Evolutionary conservation across 2,113 vertebrate species (phyloP).

Genomic region (Bubo bubo): DNA sequence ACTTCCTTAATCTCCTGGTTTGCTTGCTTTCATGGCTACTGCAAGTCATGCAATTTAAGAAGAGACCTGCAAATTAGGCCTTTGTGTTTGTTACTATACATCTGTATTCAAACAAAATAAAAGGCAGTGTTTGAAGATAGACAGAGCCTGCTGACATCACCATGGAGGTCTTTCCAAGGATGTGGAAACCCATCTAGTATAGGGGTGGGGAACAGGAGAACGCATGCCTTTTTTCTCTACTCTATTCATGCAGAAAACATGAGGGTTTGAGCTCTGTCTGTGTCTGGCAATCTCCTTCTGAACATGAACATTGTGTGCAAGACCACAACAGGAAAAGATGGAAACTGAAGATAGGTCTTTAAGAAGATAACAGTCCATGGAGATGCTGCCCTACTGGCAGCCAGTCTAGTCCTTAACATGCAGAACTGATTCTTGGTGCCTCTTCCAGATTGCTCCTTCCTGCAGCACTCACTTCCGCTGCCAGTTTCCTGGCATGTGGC

Average conservation of each 20-base stretch:
- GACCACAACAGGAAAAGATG: neutral
- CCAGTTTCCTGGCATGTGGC: neutral
- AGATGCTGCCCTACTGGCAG: neutral
- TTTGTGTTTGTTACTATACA: neutral
- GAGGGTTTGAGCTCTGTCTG: neutral
- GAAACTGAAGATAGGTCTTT: neutral
- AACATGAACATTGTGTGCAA: neutral
- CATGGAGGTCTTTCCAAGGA: neutral
- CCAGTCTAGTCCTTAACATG: neutral
- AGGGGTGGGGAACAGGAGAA: neutral
- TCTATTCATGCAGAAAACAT: neutral
- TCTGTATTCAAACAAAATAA: neutral
- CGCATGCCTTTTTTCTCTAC: rapidly evolving
- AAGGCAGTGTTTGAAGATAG: neutral
- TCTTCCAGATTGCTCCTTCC: neutral
- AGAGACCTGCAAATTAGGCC: neutral
- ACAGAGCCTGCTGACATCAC: neutral
- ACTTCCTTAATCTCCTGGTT: neutral
- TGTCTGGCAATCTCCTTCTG: neutral
- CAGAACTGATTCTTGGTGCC: neutral
- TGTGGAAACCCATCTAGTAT: neutral
- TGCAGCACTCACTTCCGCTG: neutral
- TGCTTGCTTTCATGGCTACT: neutral
- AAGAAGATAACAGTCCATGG: neutral
- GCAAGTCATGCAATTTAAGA: neutral